Conservation (phyloP, 2,888 invertebrate genomes). For the Drosophila trichaetosa region DNA sequence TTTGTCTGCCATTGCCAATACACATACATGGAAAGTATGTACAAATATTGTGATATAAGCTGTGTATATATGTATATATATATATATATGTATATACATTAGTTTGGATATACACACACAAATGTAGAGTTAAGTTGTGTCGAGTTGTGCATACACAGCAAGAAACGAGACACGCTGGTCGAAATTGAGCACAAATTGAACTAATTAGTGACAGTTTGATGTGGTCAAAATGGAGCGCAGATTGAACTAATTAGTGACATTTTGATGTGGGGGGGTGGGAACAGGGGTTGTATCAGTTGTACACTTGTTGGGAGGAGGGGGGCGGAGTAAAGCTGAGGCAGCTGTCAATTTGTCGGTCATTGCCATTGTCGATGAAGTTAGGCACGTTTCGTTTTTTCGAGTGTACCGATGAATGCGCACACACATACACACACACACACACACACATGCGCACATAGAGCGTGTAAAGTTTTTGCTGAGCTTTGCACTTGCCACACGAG, state of each 20-base stretch:
- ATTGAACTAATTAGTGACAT: constrained; percentile 4
- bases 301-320: neutral
- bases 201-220: constrained; percentile 16
- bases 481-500: constrained; percentile 52
- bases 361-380: constrained; percentile 29
- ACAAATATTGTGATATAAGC: neutral
- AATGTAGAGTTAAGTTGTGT: neutral
- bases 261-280: neutral
- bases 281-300: neutral
- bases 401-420: constrained; percentile 8
- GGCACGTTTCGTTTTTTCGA: constrained; percentile 27
- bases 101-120: too few species aligned
- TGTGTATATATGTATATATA: neutral
- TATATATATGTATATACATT: neutral
- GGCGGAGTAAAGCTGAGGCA: neutral
- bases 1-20: neutral
- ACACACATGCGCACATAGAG: constrained; percentile 1
- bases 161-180: constrained; percentile 1
- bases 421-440: constrained; percentile 7
- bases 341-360: constrained; percentile 34
- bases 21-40: neutral
- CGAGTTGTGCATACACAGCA: constrained; percentile 5
- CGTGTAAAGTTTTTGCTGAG: constrained; percentile 58
- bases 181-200: constrained; percentile 9
- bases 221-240: constrained; percentile 1